phyloP scores from a whole-genome alignment of 2,113 vertebrate genomes.

The Colossoma macropomum region DNA sequence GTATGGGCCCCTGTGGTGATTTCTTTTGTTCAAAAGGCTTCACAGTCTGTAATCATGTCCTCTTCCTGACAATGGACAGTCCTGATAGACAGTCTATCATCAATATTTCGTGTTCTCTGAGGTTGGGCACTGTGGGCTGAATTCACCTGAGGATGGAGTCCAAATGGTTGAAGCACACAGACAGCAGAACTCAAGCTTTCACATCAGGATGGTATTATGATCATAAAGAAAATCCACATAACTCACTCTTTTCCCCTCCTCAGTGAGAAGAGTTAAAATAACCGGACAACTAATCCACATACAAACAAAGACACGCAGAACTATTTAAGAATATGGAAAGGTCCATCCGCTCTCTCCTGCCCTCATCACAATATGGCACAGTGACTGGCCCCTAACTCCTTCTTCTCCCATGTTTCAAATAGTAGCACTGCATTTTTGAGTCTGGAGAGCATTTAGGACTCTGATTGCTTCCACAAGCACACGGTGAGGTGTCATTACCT shows the following conservation, averaged over 20 bases:
- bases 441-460: neutral
- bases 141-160: constrained; percentile 9
- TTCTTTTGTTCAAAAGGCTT: constrained; percentile 15
- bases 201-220: neutral
- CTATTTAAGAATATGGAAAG: neutral
- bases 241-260: neutral
- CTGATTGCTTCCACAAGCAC: neutral
- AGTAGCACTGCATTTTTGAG: constrained; percentile 4
- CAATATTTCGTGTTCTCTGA: neutral
- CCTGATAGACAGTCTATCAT: neutral
- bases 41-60: neutral
- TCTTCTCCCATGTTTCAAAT: neutral
- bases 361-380: neutral
- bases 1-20: neutral
- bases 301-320: constrained; percentile 39
- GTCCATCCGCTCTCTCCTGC: neutral
- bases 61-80: constrained; percentile 8
- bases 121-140: neutral
- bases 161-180: neutral
- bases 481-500: neutral
- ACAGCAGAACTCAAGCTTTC: neutral
- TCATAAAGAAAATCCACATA: neutral
- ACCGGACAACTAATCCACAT: neutral
- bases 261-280: neutral
- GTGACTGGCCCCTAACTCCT: neutral